These are phyloP conservation scores for Rafetus swinhoei DNA, from an alignment of 2,113 vertebrate genomes.

Conservation along the genomic window DNA sequence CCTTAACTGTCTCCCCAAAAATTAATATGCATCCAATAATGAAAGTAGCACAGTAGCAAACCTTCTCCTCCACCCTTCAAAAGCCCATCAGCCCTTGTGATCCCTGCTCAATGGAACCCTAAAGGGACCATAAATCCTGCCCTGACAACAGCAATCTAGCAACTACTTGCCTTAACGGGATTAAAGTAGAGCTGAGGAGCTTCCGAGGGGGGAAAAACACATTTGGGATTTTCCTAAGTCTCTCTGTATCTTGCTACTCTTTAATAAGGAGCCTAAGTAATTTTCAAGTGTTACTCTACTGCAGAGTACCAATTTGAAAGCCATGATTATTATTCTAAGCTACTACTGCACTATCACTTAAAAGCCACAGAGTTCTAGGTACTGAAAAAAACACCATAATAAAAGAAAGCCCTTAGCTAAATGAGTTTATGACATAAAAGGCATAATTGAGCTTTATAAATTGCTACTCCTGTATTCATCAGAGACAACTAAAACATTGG, in stretches of 20 bases:
- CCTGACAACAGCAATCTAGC: neutral
- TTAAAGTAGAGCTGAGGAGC: neutral
- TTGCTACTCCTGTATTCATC: neutral
- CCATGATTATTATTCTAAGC: neutral
- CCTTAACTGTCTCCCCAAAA: neutral
- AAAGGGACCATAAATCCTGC: neutral
- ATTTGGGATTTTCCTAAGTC: neutral
- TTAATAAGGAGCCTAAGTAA: conserved; percentile 15
- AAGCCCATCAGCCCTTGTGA: neutral
- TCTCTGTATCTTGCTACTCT: neutral
- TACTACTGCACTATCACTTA: neutral
- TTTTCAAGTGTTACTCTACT: neutral
- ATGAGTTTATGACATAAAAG: neutral
- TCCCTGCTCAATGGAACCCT: neutral
- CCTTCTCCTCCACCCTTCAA: neutral
- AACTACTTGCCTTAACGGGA: neutral
- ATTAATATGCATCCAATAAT: neutral
- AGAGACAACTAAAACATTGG: neutral
- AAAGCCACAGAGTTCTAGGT: neutral
- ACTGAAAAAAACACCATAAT: neutral
- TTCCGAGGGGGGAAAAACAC: neutral
- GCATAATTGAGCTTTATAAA: neutral
- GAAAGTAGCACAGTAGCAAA: neutral
- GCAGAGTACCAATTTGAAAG: neutral
- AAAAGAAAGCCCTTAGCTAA: neutral